Evolutionary conservation across 2,888 invertebrate species (phyloP).

Genomic region (Amiota communis): DNA sequence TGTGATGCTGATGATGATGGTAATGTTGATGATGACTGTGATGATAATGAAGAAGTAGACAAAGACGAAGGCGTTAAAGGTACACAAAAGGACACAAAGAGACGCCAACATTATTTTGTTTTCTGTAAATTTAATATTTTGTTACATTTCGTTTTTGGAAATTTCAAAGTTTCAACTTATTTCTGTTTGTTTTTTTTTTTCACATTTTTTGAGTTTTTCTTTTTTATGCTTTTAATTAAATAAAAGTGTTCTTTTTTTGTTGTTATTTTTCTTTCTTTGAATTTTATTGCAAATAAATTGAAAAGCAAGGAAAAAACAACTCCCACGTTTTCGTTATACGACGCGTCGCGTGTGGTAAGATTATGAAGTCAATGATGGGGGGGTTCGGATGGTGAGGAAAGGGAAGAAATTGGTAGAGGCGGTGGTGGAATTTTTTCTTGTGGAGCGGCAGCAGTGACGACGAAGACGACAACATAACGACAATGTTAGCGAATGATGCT

Average conservation of each 20-base stretch:
- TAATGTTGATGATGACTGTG: too few relatives aligned
- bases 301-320: slow-evolving; percentile 42
- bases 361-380: background rate
- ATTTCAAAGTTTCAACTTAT: background rate
- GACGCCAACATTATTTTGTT: slow-evolving; percentile 33
- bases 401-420: slow-evolving; percentile 5
- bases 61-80: too few relatives aligned
- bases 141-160: background rate
- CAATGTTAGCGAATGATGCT: slow-evolving; percentile 30
- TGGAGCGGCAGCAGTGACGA: slow-evolving; percentile 4
- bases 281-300: background rate
- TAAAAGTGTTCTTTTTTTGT: slow-evolving; percentile 9
- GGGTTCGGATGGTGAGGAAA: background rate
- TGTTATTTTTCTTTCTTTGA: background rate
- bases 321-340: slow-evolving; percentile 39
- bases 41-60: too few relatives aligned
- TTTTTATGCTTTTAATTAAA: slow-evolving; percentile 22
- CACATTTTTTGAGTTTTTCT: slow-evolving; percentile 17
- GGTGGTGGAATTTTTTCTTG: slow-evolving; percentile 46
- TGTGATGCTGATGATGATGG: too few relatives aligned
- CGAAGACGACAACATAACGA: background rate
- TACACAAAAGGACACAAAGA: background rate
- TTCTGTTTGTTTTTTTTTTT: slow-evolving; percentile 6
- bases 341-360: background rate
- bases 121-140: slow-evolving; percentile 31